phyloP scores from a whole-genome alignment of 2,888 invertebrate genomes.

The Nebria salina region DNA sequence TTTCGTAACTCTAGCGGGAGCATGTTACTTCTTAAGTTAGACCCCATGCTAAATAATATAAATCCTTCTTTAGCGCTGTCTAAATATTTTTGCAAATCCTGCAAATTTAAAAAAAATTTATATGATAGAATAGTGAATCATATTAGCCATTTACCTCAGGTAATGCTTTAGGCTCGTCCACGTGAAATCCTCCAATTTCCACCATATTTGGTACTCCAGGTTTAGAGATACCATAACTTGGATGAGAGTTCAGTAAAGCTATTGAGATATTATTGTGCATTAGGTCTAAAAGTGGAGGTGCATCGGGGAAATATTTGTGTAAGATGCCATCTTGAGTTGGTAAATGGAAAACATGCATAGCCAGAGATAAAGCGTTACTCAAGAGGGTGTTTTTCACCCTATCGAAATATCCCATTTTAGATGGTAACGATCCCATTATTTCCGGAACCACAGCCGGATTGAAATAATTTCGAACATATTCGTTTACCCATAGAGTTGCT shows the following conservation, averaged over 20 bases:
- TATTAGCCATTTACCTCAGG: slow-evolving; percentile 15
- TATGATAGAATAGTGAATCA: background rate
- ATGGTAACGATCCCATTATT: slow-evolving; percentile 59
- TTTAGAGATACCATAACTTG: slow-evolving; percentile 26
- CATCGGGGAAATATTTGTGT: slow-evolving; percentile 37
- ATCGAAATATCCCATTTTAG: slow-evolving; percentile 65
- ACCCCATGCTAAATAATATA: slow-evolving; percentile 55
- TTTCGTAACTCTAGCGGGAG: slow-evolving; percentile 50
- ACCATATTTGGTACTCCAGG: slow-evolving; percentile 40
- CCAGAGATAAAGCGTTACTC: background rate
- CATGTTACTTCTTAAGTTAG: slow-evolving; percentile 51
- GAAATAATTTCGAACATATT: slow-evolving; percentile 63
- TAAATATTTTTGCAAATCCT: slow-evolving; percentile 40
- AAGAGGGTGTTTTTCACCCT: slow-evolving; percentile 65
- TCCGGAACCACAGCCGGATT: slow-evolving; percentile 66
- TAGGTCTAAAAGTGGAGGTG: slow-evolving; percentile 20
- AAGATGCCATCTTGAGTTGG: slow-evolving; percentile 30
- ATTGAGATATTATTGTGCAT: slow-evolving; percentile 37
- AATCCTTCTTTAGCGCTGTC: slow-evolving; percentile 52
- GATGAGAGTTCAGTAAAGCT: slow-evolving; percentile 44
- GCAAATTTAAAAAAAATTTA: background rate
- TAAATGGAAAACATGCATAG: slow-evolving; percentile 10
- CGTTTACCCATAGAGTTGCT: slow-evolving; percentile 62
- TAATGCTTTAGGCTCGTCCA: slow-evolving; percentile 29
- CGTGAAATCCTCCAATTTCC: slow-evolving; percentile 32